These are phyloP conservation scores for Chloroclysta siterata DNA, from an alignment of 2,888 invertebrate genomes.

Conservation along the genomic window DNA sequence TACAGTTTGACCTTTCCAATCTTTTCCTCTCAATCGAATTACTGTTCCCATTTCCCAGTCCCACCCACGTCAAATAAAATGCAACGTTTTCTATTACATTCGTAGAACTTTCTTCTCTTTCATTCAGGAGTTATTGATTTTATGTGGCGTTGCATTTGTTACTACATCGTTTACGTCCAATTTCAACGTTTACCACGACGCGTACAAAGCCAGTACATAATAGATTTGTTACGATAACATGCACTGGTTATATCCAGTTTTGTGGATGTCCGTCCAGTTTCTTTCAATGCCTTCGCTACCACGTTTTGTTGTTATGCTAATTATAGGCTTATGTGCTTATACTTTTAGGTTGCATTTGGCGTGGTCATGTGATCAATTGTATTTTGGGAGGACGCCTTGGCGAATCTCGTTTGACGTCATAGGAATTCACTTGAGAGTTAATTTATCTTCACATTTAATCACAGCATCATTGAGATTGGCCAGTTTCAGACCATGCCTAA, in stretches of 20 bases:
- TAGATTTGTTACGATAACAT: slow-evolving; percentile 47
- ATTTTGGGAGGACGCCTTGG: slow-evolving; percentile 7
- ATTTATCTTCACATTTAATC: slow-evolving; percentile 8
- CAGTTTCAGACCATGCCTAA: background rate
- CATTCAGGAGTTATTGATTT: background rate
- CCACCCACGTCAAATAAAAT: slow-evolving; percentile 6
- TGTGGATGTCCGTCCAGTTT: slow-evolving; percentile 41
- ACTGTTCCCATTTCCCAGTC: slow-evolving; percentile 1
- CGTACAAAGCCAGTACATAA: slow-evolving; percentile 39
- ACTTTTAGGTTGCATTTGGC: slow-evolving; percentile 14
- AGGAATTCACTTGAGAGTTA: slow-evolving; percentile 1
- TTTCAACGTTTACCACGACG: slow-evolving; percentile 2
- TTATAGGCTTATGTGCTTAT: slow-evolving; percentile 9
- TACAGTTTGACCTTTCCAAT: background rate
- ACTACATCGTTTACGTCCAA: slow-evolving; percentile 4
- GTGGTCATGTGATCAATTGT: slow-evolving; percentile 11
- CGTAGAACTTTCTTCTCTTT: background rate
- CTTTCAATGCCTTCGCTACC: slow-evolving; percentile 22
- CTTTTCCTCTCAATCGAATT: background rate
- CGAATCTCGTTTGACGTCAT: slow-evolving; percentile 18
- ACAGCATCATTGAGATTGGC: slow-evolving; percentile 7
- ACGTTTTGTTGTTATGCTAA: slow-evolving; percentile 18
- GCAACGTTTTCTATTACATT: slow-evolving; percentile 15
- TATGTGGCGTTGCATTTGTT: slow-evolving; percentile 4
- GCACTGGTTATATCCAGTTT: slow-evolving; percentile 52